Evolutionary conservation across 2,888 invertebrate species (phyloP).

Genomic region (Eilema sororculum): DNA sequence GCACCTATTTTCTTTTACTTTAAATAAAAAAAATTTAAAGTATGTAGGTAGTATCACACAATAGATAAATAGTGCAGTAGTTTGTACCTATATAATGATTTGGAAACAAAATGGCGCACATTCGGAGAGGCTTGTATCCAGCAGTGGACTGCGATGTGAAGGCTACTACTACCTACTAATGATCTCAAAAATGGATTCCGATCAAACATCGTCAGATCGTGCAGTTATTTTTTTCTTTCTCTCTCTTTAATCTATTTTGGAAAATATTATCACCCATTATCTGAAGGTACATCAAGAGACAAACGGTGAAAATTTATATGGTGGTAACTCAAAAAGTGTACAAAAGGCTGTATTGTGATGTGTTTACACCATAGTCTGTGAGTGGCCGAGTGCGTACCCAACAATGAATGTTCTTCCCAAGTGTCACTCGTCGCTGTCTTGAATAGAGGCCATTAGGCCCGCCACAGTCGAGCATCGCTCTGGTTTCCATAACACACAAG

Average conservation of each 20-base stretch:
- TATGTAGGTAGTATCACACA: too few species aligned
- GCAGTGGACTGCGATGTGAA: too few species aligned
- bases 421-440: constrained; percentile 60
- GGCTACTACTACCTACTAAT: too few species aligned
- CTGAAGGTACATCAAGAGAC: not conserved
- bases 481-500: constrained; percentile 38
- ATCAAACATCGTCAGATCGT: too few species aligned
- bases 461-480: constrained; percentile 42
- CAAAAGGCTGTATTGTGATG: constrained; percentile 21
- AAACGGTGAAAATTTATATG: constrained; percentile 13
- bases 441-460: constrained; percentile 68
- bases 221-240: too few species aligned
- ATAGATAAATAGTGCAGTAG: too few species aligned
- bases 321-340: constrained; percentile 18
- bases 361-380: constrained; percentile 37
- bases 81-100: too few species aligned
- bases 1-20: constrained; percentile 4
- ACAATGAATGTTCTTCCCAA: constrained; percentile 61
- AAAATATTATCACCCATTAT: not conserved
- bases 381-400: constrained; percentile 25
- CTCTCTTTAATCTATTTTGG: too few species aligned
- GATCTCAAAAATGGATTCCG: too few species aligned
- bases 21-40: not conserved
- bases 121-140: too few species aligned
- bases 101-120: too few species aligned